Evolutionary conservation across 2,888 invertebrate species (phyloP), one percentile per base, ranked within the genome.

Genomic region (Oscheius sp.): DNA sequence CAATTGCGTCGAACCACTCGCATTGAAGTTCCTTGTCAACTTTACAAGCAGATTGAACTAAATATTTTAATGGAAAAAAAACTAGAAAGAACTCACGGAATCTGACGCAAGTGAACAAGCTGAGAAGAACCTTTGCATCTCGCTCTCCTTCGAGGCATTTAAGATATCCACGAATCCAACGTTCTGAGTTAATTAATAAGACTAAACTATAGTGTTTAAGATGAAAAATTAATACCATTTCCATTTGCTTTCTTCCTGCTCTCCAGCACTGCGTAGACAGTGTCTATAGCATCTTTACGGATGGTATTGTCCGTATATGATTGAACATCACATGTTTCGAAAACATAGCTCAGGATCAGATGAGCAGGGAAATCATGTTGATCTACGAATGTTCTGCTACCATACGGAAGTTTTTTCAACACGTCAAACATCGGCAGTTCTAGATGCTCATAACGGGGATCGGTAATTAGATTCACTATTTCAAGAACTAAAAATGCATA

Each of bases 341-440:
- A n/a, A 33, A 54, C 36, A 20, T 54, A 54, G 20, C 14, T 33
- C 2, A 22, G 5, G 2, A 33, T 54, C 17, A n/a, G 32, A 9
- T 33, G 32, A 30, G 54, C 54, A 4, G 54, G n/a, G n/a, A n/a
- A n/a, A n/a, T n/a, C n/a, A n/a, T n/a, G n/a, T n/a, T n/a, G n/a
- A n/a, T n/a, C n/a, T n/a, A n/a, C n/a, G n/a, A n/a, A n/a, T n/a
- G n/a, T n/a, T 36, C 36, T 36, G 36, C 36, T 36, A 9, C 36
- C 36, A 36, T 36, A 14, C 36, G 14, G 36, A 36, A 36, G 36
- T 36, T 14, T 36, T 36, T 36, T 36, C 36, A n/a, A n/a, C n/a
- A n/a, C n/a, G n/a, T n/a, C n/a, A n/a, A n/a, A n/a, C 54, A 54
- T 54, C 20, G 54, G 54, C 17, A 22, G 36, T 5, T 54, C 54